phyloP scores from a whole-genome alignment of 2,113 vertebrate species.

The Nicator chloris region DNA sequence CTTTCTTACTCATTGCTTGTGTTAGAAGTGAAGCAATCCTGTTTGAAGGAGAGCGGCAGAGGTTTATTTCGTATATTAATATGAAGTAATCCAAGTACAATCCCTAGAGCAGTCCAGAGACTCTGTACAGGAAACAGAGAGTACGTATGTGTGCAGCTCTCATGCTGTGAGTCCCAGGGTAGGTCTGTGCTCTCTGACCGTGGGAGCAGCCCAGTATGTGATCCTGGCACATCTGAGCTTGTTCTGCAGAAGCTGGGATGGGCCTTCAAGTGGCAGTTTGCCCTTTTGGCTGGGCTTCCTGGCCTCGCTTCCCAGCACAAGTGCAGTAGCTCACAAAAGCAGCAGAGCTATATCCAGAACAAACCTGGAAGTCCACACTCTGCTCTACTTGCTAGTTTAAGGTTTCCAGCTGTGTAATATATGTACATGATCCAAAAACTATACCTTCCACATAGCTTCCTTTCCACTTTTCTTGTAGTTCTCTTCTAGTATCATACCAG shows the following conservation, averaged over 20 bases:
- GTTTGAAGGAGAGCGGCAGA: not conserved
- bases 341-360: not conserved
- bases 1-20: not conserved
- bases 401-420: not conserved
- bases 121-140: not conserved
- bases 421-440: not conserved
- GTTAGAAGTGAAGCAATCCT: not conserved
- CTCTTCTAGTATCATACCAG: not conserved
- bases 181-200: not conserved
- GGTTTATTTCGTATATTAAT: not conserved
- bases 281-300: conserved; percentile 11
- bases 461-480: not conserved
- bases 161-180: not conserved
- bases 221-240: not conserved
- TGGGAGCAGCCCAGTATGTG: not conserved
- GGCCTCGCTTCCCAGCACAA: not conserved
- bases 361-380: not conserved
- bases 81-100: not conserved
- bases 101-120: not conserved
- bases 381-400: not conserved
- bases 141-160: not conserved
- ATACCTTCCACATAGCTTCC: not conserved
- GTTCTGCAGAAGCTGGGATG: not conserved
- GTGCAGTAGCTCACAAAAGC: conserved; percentile 10
- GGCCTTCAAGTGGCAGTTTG: not conserved